Percentiles rank a stretch among this genome's conserved stretches.
phyloP scores from a whole-genome alignment of 2,888 invertebrate genomes.

The Nudaria mundana region DNA sequence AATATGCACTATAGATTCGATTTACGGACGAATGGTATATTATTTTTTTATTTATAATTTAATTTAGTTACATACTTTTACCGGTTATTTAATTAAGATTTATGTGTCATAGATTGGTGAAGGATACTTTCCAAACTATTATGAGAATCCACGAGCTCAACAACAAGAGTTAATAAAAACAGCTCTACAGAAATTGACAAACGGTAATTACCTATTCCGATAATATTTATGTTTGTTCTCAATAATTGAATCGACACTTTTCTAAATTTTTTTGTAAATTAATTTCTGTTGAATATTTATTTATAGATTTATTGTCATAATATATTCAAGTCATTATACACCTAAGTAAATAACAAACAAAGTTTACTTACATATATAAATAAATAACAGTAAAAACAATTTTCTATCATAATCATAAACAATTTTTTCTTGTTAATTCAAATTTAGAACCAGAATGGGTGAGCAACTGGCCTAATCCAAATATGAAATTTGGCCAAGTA shows the following conservation, averaged over 20 bases:
- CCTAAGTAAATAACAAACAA: neutral
- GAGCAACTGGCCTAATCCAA: slow-evolving; percentile 78
- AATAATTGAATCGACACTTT: neutral
- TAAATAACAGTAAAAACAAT: no score
- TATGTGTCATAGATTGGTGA: slow-evolving; percentile 46
- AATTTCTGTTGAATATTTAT: no score
- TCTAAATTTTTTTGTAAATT: no score
- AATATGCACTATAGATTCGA: slow-evolving; percentile 34
- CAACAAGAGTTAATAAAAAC: slow-evolving; percentile 42
- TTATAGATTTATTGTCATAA: no score
- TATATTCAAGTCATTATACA: no score
- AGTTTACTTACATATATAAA: no score
- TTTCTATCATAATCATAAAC: no score
- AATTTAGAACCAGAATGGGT: slow-evolving; percentile 77
- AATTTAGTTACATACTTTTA: neutral
- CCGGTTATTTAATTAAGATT: slow-evolving; percentile 4
- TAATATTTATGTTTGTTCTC: neutral
- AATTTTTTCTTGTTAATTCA: no score
- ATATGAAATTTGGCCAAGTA: slow-evolving; percentile 85
- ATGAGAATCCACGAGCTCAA: slow-evolving; percentile 33
- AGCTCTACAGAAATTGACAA: slow-evolving; percentile 53
- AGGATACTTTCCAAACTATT: slow-evolving; percentile 50
- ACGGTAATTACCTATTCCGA: slow-evolving; percentile 42
- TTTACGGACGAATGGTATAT: slow-evolving; percentile 52
- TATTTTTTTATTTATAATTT: neutral